A percentile compares a stretch with the other conserved stretches of the same genome.
These are phyloP conservation scores for Alca torda DNA, from an alignment of 2,797 vertebrate species.

Conservation along the genomic window DNA sequence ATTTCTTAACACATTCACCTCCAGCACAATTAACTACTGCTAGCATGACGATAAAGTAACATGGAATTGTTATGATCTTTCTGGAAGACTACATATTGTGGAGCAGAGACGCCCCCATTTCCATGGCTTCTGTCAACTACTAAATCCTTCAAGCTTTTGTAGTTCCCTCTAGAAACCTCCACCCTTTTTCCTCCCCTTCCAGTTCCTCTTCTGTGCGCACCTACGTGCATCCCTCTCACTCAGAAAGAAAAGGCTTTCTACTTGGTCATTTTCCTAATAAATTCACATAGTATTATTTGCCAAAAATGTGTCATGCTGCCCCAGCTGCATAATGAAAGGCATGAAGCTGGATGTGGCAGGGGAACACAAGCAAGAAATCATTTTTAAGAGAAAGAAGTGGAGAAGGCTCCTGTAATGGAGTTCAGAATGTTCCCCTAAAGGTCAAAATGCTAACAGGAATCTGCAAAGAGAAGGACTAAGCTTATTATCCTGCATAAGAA, in stretches of 20 bases:
- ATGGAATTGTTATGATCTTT: not conserved
- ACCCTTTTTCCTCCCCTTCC: not conserved
- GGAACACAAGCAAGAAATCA: not conserved
- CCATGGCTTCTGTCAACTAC: not conserved
- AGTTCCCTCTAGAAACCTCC: not conserved
- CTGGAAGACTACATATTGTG: not conserved
- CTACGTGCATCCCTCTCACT: accelerated
- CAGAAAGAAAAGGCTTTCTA: not conserved
- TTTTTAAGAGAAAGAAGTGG: not conserved
- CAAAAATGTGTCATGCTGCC: not conserved
- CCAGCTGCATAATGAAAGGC: not conserved
- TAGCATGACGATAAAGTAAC: not conserved
- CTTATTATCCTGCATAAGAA: not conserved
- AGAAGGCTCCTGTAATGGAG: not conserved
- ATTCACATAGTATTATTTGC: not conserved
- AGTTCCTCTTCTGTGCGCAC: not conserved
- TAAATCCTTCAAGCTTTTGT: not conserved
- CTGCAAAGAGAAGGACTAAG: not conserved
- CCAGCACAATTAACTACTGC: not conserved
- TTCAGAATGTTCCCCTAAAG: not conserved
- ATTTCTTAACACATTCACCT: not conserved
- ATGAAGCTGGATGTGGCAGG: not conserved
- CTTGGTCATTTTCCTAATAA: not conserved
- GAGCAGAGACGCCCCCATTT: not conserved
- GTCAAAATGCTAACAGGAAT: not conserved